phyloP scores from a whole-genome alignment of 1,140 invertebrate species.

The Anastrepha obliqua region DNA sequence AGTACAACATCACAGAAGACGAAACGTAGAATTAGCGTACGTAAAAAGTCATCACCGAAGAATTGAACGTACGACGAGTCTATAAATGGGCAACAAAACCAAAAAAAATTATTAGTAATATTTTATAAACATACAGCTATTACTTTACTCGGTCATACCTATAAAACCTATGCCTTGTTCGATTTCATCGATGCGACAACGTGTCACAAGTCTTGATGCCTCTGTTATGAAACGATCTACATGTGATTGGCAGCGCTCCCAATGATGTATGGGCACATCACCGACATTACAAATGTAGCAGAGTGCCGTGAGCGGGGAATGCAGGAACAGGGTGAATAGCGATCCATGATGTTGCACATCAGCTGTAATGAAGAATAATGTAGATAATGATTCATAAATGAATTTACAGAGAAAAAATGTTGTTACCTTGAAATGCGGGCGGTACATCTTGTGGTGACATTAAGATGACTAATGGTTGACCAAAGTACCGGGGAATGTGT shows the following conservation, averaged over 20 bases:
- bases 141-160: constrained; percentile 60
- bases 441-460: constrained; percentile 96
- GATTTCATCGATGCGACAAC: constrained; percentile 87
- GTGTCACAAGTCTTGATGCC: constrained; percentile 87
- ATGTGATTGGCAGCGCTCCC: constrained; percentile 92
- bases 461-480: constrained; percentile 94
- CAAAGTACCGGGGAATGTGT: constrained; percentile 93
- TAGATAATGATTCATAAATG: constrained; percentile 12
- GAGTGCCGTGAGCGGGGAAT: constrained; percentile 94
- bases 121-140: background rate
- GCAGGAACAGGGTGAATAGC: constrained; percentile 95
- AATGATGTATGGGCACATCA: constrained; percentile 88
- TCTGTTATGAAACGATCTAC: constrained; percentile 94
- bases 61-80: constrained; percentile 90
- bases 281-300: constrained; percentile 94
- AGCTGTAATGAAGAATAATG: constrained; percentile 70
- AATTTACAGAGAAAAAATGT: constrained; percentile 24
- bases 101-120: background rate
- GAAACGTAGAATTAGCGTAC: constrained; percentile 90
- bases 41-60: constrained; percentile 95
- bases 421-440: constrained; percentile 85
- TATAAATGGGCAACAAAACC: constrained; percentile 67
- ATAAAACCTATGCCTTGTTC: constrained; percentile 74
- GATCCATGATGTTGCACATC: constrained; percentile 94
- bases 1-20: constrained; percentile 95